These are phyloP conservation scores for Orthosia incerta DNA, from an alignment of 2,888 invertebrate genomes.

Conservation along the genomic window DNA sequence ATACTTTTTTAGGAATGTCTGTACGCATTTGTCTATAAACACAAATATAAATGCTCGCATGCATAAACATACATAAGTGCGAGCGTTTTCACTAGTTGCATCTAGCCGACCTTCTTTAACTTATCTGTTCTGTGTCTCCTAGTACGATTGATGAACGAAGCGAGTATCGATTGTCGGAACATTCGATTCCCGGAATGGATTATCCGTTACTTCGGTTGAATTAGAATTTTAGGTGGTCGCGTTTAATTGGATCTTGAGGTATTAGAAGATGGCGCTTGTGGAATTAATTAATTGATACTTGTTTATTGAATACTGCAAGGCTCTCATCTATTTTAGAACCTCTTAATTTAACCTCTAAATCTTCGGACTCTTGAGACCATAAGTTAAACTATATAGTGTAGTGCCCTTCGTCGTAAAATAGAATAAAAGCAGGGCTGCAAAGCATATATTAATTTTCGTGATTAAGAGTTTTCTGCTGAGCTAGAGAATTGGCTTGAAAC, in stretches of 20 bases:
- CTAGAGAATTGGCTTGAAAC: no score
- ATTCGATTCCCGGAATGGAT: slow-evolving; percentile 54
- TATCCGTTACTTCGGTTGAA: slow-evolving; percentile 40
- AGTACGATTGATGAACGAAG: slow-evolving; percentile 56
- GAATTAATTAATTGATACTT: slow-evolving; percentile 18
- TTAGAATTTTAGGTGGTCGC: slow-evolving; percentile 34
- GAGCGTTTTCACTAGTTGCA: rapidly evolving
- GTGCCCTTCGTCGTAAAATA: no score
- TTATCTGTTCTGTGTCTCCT: background rate
- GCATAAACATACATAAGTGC: no score
- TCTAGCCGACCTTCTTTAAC: background rate
- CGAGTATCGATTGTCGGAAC: slow-evolving; percentile 55
- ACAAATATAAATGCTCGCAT: no score
- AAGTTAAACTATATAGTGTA: background rate
- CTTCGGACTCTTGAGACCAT: background rate
- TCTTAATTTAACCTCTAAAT: background rate
- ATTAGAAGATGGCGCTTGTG: background rate
- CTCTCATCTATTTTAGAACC: background rate
- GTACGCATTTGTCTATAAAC: no score
- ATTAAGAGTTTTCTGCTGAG: background rate
- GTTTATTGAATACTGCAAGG: background rate
- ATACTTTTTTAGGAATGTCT: no score
- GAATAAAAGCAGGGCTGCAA: background rate
- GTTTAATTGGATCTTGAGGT: slow-evolving; percentile 35
- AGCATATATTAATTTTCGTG: background rate